Conservation (phyloP, 2,888 invertebrate genomes). For the Acrocera orbiculus region DNA sequence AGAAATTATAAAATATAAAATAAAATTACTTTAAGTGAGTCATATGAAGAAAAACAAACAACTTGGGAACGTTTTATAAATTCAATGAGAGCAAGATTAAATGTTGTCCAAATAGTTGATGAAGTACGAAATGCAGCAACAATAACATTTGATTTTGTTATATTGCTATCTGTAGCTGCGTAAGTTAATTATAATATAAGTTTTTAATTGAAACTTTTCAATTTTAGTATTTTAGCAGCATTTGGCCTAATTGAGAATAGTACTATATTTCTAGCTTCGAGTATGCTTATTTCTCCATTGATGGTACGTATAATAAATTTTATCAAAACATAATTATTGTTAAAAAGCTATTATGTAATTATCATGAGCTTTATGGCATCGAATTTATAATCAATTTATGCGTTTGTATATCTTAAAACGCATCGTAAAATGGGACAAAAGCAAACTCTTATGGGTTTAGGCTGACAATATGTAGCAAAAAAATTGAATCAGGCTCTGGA, state of each 20-base stretch:
- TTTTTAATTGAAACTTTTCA: background rate
- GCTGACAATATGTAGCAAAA: too few species aligned
- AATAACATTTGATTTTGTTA: conserved; percentile 59
- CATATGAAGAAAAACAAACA: conserved; percentile 18
- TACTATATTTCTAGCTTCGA: conserved; percentile 54
- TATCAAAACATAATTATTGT: background rate
- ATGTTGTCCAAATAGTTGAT: conserved; percentile 53
- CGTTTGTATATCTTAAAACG: too few species aligned
- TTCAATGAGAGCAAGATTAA: conserved; percentile 46
- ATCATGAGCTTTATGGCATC: too few species aligned
- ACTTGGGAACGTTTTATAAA: conserved; percentile 46
- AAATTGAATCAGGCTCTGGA: too few species aligned
- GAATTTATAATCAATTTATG: too few species aligned
- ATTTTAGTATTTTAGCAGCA: conserved; percentile 44
- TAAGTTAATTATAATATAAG: conserved; percentile 19
- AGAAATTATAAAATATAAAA: background rate
- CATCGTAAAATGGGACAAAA: too few species aligned
- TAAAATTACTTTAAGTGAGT: conserved; percentile 12
- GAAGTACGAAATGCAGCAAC: conserved; percentile 47
- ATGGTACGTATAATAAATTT: conserved; percentile 37
- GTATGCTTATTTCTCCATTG: conserved; percentile 64
- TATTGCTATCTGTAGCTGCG: conserved; percentile 52
- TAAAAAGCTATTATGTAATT: background rate
- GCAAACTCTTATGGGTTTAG: too few species aligned
- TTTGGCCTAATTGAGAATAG: conserved; percentile 58